phyloP scores from a whole-genome alignment of 2,888 invertebrate species.

The Noctua comes region DNA sequence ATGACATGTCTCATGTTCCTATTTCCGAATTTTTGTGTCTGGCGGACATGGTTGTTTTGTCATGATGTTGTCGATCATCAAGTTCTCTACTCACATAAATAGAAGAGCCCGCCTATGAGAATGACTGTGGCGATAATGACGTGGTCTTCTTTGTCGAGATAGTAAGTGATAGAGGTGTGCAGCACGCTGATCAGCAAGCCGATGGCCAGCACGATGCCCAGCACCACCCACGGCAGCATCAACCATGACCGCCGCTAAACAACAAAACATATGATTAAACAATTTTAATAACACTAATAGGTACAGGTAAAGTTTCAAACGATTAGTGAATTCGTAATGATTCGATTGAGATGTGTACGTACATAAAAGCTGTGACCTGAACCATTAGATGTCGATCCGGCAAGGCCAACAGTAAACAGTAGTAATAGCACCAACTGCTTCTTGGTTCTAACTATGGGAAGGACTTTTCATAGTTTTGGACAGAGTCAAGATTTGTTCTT shows the following conservation, averaged over 20 bases:
- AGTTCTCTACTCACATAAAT: slow-evolving; percentile 80
- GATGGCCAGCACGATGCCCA: slow-evolving; percentile 94
- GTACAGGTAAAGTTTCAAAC: background rate
- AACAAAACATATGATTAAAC: slow-evolving; percentile 4
- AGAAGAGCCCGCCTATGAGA: slow-evolving; percentile 85
- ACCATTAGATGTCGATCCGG: background rate
- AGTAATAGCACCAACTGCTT: background rate
- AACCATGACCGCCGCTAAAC: slow-evolving; percentile 94
- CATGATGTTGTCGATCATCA: background rate
- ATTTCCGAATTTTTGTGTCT: background rate
- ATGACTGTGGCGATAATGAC: slow-evolving; percentile 80
- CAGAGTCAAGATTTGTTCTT: background rate
- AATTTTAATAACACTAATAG: background rate
- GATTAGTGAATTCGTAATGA: slow-evolving; percentile 10
- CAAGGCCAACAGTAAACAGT: background rate
- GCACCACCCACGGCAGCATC: slow-evolving; percentile 96
- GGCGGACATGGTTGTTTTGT: background rate
- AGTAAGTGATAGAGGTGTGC: slow-evolving; percentile 94
- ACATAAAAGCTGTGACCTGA: background rate
- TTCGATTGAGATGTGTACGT: background rate
- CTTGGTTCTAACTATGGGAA: background rate
- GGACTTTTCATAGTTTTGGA: background rate
- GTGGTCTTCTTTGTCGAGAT: slow-evolving; percentile 90
- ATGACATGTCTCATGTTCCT: background rate
- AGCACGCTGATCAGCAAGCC: slow-evolving; percentile 94